These are phyloP conservation scores for Haemorhous mexicanus DNA, from an alignment of 2,113 vertebrate species.

Conservation along the genomic window DNA sequence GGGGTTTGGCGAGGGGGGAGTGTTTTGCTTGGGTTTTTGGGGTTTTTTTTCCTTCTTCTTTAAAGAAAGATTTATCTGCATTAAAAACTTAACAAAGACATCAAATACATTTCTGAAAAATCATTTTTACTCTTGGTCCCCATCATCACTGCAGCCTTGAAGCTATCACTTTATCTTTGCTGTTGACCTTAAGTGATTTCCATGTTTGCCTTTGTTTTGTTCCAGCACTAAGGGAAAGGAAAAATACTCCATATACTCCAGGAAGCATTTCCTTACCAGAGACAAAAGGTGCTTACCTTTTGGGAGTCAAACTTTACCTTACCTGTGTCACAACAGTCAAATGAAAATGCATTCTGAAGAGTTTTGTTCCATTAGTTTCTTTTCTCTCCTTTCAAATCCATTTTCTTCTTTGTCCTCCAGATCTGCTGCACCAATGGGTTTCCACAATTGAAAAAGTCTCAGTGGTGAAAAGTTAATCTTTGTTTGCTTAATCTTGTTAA, in stretches of 20 bases:
- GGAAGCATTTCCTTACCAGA: not conserved
- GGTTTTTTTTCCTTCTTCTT: not conserved
- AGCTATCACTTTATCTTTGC: not conserved
- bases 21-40: not conserved
- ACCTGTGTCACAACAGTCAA: not conserved
- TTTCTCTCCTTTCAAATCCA: not conserved
- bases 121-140: not conserved
- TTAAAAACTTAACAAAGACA: not conserved
- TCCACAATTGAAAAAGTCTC: not conserved
- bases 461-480: not conserved
- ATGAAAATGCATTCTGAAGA: not conserved
- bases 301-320: not conserved
- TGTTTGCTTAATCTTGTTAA: not conserved
- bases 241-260: not conserved
- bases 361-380: not conserved
- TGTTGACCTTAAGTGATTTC: not conserved
- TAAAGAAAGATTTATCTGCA: not conserved
- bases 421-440: not conserved
- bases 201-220: not conserved
- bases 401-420: not conserved
- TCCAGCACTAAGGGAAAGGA: not conserved
- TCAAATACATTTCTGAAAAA: not conserved
- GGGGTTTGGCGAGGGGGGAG: rapidly evolving
- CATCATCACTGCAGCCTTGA: not conserved
- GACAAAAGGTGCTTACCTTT: not conserved